These are phyloP conservation scores for Eupithecia subumbrata DNA, from an alignment of 2,888 invertebrate genomes.

Conservation along the genomic window DNA sequence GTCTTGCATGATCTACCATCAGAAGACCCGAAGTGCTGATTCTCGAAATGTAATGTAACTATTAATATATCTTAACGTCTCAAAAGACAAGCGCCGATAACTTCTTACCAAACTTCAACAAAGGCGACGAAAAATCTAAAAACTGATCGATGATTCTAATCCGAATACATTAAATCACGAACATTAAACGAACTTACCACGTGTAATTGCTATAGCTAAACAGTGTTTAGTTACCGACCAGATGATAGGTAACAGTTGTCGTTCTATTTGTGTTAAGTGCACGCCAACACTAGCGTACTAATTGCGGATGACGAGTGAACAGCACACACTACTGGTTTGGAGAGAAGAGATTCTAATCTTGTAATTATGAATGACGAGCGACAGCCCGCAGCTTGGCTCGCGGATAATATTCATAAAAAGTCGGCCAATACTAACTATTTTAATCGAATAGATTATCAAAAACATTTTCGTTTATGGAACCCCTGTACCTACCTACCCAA, in stretches of 20 bases:
- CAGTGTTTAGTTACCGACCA: conserved; percentile 40
- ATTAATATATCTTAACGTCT: not conserved
- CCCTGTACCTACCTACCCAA: not conserved
- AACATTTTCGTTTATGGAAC: not conserved
- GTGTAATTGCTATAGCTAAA: conserved; percentile 36
- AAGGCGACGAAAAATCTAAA: not conserved
- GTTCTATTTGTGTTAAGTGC: conserved; percentile 43
- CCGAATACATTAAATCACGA: not conserved
- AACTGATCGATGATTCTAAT: not conserved
- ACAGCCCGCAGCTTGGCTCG: not conserved
- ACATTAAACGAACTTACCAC: conserved; percentile 10
- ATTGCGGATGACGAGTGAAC: conserved; percentile 27
- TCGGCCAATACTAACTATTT: too few relatives aligned
- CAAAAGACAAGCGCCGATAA: not conserved
- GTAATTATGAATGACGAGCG: not conserved
- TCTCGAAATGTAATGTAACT: not conserved
- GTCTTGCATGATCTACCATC: not conserved
- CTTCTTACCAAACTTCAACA: not conserved
- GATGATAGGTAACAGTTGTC: conserved; percentile 45
- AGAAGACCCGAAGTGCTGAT: not conserved
- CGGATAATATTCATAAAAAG: not conserved
- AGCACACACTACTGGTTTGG: not conserved
- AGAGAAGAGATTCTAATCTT: not conserved
- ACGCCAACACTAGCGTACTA: conserved; percentile 33
- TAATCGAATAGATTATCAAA: not conserved